Percentiles rank a stretch among this genome's conserved stretches.
Conservation (phyloP, 2,113 vertebrate species). For the Crotalus horridus region DNA sequence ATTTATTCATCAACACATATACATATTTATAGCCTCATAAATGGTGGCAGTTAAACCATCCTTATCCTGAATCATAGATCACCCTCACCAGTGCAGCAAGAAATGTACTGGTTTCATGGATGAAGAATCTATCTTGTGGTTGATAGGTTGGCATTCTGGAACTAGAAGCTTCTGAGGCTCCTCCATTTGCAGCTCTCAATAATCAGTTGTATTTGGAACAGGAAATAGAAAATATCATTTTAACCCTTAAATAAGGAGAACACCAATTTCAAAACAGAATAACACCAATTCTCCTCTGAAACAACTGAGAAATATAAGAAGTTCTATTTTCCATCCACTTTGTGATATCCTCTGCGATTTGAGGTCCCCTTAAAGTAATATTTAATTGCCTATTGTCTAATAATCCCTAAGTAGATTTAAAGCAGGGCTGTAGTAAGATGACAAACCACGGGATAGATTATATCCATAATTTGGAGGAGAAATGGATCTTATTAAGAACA, state of each 20-base stretch:
- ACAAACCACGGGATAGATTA: background rate
- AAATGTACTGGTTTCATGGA: background rate
- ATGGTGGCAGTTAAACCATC: background rate
- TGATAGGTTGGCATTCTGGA: background rate
- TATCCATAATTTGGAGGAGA: background rate
- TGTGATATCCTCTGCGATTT: background rate
- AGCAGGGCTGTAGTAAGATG: background rate
- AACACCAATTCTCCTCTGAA: background rate
- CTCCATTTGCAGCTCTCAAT: background rate
- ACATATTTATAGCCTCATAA: background rate
- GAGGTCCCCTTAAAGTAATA: background rate
- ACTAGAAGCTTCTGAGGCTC: background rate
- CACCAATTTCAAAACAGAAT: background rate
- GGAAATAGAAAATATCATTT: background rate
- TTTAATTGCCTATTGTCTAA: background rate
- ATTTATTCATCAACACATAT: background rate
- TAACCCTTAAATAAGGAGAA: background rate
- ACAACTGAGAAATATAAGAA: background rate
- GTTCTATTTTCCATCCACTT: background rate
- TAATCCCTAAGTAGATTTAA: background rate
- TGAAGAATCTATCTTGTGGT: background rate
- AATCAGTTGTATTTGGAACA: background rate
- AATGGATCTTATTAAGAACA: constrained; percentile 26
- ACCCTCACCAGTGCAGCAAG: background rate
- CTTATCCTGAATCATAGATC: background rate